Base-by-base conservation (phyloP, 2,797 vertebrate genomes). In the Nannoperca australis region DNA sequence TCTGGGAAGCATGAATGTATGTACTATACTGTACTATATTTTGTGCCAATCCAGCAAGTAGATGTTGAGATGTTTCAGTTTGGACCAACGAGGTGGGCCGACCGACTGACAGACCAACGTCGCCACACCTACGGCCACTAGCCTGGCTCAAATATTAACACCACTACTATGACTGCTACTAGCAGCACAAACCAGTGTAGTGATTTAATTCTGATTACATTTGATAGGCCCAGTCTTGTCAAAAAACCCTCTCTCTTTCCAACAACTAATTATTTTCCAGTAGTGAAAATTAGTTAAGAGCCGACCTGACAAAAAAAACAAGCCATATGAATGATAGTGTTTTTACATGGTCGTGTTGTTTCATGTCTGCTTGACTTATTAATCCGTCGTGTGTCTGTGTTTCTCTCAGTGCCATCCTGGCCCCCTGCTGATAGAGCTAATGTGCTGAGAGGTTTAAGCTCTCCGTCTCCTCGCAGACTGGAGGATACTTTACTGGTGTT, bases 361-460 rank as follows among this genome's bases (percentile, higher is more conserved):
- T 89, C 83, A 88, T 89, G 90, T 71, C 90, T 81, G 79, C 81
- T 88, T 75, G 83, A 85, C 83, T 90, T 87, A 78, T 88, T 89
- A 84, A 79, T 86, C 85, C 56, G 3, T 54, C 6, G 51, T 79
- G 82, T 68, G 80, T 84, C 81, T 87, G 80, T 82, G 84, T 84
- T 85, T 85, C 71, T 86, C 85, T 82, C 86, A 4, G 75, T 78
- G 83, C 78, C 84, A 72, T 86, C 81, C 81, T 56, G 79, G 50
- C 83, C 82, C 78, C 91, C 88, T n/a, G 86, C 88, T 91, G 86
- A 80, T 81, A 56, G 59, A 85, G 80, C 90, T 93, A 92, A 94
- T 92, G 88, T 89, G 89, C 83, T 79, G 84, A 88, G 85, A 91
- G 90, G 40, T 89, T 85, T 89, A 87, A 84, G 73, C 81, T 78